Evolutionary conservation across 1,140 invertebrate genomes (phyloP).

Genomic region (Sitophilus oryzae): DNA sequence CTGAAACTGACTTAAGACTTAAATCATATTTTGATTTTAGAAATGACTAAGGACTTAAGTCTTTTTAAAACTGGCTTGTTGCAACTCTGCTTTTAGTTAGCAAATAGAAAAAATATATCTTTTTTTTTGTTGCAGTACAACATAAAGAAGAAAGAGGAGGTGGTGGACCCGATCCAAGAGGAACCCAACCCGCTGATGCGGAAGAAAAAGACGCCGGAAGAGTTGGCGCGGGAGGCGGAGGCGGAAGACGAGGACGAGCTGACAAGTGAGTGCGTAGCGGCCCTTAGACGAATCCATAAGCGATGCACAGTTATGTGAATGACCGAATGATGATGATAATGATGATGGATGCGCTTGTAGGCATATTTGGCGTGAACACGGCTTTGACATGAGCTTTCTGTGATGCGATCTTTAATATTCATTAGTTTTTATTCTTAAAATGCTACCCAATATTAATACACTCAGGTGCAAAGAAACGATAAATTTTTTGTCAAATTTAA

Average conservation of each 20-base stretch:
- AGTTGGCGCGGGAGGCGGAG: slow-evolving; percentile 90
- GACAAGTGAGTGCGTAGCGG: slow-evolving; percentile 72
- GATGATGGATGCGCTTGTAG: background rate
- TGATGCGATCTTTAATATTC: too few relatives aligned
- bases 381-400: too few relatives aligned
- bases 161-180: slow-evolving; percentile 69
- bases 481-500: too few relatives aligned
- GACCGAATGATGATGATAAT: too few relatives aligned
- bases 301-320: slow-evolving; percentile 34
- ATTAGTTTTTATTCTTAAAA: too few relatives aligned
- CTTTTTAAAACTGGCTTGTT: too few relatives aligned
- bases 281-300: slow-evolving; percentile 34
- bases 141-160: slow-evolving; percentile 91
- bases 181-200: slow-evolving; percentile 87
- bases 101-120: slow-evolving; percentile 8
- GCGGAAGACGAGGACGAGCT: slow-evolving; percentile 93
- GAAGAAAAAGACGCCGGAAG: slow-evolving; percentile 96
- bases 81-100: too few relatives aligned
- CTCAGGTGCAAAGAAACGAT: too few relatives aligned
- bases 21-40: too few relatives aligned
- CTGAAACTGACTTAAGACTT: too few relatives aligned
- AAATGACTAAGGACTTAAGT: too few relatives aligned
- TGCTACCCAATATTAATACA: too few relatives aligned
- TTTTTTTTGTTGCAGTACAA: slow-evolving; percentile 78
- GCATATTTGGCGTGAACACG: background rate